Base-by-base conservation (phyloP, 2,113 vertebrate species). In the Aix galericulata region DNA sequence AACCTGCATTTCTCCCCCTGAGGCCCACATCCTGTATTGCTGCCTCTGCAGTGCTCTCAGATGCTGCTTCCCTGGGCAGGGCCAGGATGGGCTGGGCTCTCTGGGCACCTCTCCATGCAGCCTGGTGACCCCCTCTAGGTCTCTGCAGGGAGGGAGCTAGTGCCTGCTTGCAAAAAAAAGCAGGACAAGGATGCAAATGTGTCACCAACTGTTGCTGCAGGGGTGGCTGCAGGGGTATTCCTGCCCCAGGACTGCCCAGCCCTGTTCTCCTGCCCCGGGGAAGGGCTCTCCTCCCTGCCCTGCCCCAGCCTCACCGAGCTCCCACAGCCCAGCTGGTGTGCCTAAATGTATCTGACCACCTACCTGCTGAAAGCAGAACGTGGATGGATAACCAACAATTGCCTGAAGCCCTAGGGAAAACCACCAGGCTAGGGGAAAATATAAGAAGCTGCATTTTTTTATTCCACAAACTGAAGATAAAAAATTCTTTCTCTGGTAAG, bases 1-100 rank as follows among this genome's bases (percentile, higher is more conserved):
- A 76, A 82, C 88, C 88, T 93, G 83, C 76, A 60, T 94, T 95
- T 93, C 83, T 93, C 53, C 53, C 46, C 27, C 8, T 36, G 20
- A 67, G 75, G 67, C 72, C 59, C 63, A 87, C 62, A 79, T 79
- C 86, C 74, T 59, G 46, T 63, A 26, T 20, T 58, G 75, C 74
- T 69, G 52, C 46, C 10, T 76, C 87, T 67, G 44, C 72, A 91
- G 71, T 68, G 29, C 32, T 63, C 8, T 6, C 42, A 72, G 64
- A 27, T 88, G 46, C 76, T 83, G 25, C 25, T 77, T 86, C 17
- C 42, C 26, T 2, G 2, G 11, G 46, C 42, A 46, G 64, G 8
- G 78, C 18, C 0, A 63, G 62, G 27, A 56, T 32, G 2, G 5
- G n/a, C 34, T 86, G 62, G 58, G 53, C 10, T 76, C 64, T 34